Evolutionary conservation across 2,888 invertebrate genomes (phyloP), one percentile per base, ranked within the genome.

Genomic region (Caradrina clavipalpis): DNA sequence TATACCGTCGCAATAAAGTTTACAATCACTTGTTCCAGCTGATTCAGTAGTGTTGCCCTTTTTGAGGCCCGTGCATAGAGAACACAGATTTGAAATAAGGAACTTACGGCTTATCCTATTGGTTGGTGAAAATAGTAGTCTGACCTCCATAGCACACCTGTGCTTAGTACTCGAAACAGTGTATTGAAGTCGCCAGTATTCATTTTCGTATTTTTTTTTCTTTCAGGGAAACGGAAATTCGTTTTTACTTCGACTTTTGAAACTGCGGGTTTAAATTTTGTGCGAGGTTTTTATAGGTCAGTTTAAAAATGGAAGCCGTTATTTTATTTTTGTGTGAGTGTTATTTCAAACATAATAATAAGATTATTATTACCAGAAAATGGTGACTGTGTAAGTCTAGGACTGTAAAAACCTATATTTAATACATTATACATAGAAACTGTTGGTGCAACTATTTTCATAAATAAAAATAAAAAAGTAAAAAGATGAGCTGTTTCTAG

Each of bases 81-180:
- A 91, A 93, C 90, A 92, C 88, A 90, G 91, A 91, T 92, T 92
- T 90, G 87, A 90, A 92, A 92, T 92, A 92, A 92, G 92, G 90
- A 91, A 90, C 86, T 89, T 83, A 47, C 69, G 83, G 90, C 87
- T 91, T 87, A 92, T 91, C 91, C 90, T 86, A 91, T 91, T 88
- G 90, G 88, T 78, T 84, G 82, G 71, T 79, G 80, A 81, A 66
- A 85, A 83, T 84, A 81, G 86, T 85, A 79, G 75, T 87, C 76
- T 80, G 76, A 81, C 80, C 80, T 86, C 76, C 72, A 77, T 67
- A 54, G 49, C 56, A 59, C 73, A 80, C 67, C 72, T 78, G 72
- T 70, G 59, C 47, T 78, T 70, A 76, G 65, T 67, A 68, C 57
- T 47, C 13, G 7, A 75, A 61, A 67, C 17, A 53, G 56, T 65